Conservation (phyloP, 2,888 invertebrate genomes). For the Caenorhabditis sulstoni region DNA sequence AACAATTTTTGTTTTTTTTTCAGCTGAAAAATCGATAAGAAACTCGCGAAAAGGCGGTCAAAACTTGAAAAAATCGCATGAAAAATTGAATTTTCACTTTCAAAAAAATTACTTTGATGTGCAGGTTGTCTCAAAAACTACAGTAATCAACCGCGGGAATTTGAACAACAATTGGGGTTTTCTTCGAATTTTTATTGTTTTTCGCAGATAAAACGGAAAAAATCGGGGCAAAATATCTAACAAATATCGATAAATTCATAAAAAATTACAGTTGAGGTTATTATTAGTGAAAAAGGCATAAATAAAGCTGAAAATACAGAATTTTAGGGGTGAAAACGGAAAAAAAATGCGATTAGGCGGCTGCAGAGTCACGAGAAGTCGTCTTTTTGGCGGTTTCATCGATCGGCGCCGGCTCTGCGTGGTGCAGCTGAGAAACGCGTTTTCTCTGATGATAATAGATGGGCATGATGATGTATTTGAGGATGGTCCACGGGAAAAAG, state of each 20-base stretch:
- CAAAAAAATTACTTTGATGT: slow-evolving; percentile 8
- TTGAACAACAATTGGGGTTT: neutral
- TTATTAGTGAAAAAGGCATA: slow-evolving; percentile 15
- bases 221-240: slow-evolving; percentile 10
- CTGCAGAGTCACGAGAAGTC: slow-evolving; percentile 31
- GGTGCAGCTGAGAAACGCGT: slow-evolving; percentile 66
- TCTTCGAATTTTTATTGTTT: slow-evolving; percentile 3
- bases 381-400: slow-evolving; percentile 15
- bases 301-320: slow-evolving; percentile 21
- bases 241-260: slow-evolving; percentile 7
- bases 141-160: slow-evolving; percentile 13
- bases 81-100: neutral
- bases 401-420: slow-evolving; percentile 11
- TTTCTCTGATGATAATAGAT: slow-evolving; percentile 76
- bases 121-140: slow-evolving; percentile 10
- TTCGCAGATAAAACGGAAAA: neutral
- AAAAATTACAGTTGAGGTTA: slow-evolving; percentile 3
- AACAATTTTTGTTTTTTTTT: no score
- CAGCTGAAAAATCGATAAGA: no score
- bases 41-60: no score
- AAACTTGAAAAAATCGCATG: neutral
- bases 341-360: slow-evolving; percentile 20
- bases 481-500: slow-evolving; percentile 77
- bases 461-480: slow-evolving; percentile 79
- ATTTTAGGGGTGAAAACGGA: slow-evolving; percentile 12